Evolutionary conservation across 2,113 vertebrate species (phyloP).

Genomic region (Panthera tigris): DNA sequence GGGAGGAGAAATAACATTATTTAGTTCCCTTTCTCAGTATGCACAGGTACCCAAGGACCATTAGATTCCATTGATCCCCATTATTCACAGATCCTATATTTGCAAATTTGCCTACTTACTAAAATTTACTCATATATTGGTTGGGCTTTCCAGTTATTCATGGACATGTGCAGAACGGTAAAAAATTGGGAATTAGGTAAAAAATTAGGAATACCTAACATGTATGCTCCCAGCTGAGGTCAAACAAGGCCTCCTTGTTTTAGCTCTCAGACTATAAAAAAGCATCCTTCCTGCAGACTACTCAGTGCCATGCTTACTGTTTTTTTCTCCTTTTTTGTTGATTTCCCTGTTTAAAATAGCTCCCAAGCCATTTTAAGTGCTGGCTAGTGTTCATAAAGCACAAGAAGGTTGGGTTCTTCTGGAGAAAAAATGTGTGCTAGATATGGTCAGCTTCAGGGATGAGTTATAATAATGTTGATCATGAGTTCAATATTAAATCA

Average conservation of each 20-base stretch:
- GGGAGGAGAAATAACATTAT: background rate
- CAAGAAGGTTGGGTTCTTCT: background rate
- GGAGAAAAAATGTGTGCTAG: background rate
- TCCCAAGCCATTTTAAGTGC: background rate
- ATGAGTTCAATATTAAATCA: background rate
- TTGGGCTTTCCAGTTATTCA: background rate
- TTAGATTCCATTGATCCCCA: background rate
- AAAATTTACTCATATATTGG: background rate
- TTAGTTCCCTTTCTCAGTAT: background rate
- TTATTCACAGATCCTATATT: background rate
- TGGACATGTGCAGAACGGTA: background rate
- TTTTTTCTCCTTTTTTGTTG: background rate
- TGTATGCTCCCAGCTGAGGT: background rate
- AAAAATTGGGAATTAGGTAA: background rate
- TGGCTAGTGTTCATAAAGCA: background rate
- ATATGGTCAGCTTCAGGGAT: background rate
- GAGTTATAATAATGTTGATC: background rate
- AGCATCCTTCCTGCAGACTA: background rate
- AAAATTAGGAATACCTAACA: background rate
- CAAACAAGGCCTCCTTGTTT: slow-evolving; percentile 12
- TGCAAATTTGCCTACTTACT: background rate
- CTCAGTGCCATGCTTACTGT: background rate
- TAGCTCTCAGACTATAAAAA: background rate
- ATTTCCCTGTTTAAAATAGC: background rate
- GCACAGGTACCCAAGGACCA: background rate